Percentiles rank a stretch among this genome's conserved stretches.
phyloP scores from a whole-genome alignment of 2,797 vertebrate genomes.

The Schizopygopsis pylzovi region DNA sequence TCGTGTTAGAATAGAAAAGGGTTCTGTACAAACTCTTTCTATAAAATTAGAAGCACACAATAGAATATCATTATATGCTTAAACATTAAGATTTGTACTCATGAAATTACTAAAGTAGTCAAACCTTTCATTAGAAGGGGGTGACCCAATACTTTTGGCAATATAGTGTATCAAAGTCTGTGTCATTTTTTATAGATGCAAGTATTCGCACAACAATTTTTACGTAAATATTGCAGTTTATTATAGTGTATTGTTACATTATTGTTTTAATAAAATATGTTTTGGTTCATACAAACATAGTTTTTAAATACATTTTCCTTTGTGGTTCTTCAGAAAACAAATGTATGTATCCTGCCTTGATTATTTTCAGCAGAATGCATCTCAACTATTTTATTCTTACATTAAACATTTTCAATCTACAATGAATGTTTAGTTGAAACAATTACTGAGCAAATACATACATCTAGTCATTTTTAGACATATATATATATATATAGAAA shows the following conservation, averaged over 20 bases:
- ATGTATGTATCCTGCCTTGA: neutral
- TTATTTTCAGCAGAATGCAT: neutral
- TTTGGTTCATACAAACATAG: neutral
- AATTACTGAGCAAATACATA: neutral
- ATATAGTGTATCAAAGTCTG: neutral
- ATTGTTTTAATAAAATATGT: neutral
- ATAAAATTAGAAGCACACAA: too few relatives aligned
- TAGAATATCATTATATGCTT: too few relatives aligned
- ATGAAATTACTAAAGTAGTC: too few relatives aligned
- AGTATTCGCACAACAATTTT: too few relatives aligned
- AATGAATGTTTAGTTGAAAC: neutral
- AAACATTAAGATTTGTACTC: too few relatives aligned
- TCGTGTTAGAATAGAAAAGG: too few relatives aligned
- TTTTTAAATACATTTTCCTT: neutral
- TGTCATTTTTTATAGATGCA: too few relatives aligned
- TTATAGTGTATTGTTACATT: neutral
- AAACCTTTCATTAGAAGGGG: too few relatives aligned
- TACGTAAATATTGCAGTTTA: neutral
- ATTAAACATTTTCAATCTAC: neutral
- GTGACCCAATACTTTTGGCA: too few relatives aligned
- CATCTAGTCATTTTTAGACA: neutral
- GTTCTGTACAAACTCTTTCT: too few relatives aligned
- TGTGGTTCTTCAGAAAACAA: neutral
- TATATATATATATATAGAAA: neutral
- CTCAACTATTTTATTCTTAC: too few relatives aligned